Evolutionary conservation across 2,888 invertebrate genomes (phyloP), one percentile per base, ranked within the genome.

Genomic region (Nipponacmea schrenckii): DNA sequence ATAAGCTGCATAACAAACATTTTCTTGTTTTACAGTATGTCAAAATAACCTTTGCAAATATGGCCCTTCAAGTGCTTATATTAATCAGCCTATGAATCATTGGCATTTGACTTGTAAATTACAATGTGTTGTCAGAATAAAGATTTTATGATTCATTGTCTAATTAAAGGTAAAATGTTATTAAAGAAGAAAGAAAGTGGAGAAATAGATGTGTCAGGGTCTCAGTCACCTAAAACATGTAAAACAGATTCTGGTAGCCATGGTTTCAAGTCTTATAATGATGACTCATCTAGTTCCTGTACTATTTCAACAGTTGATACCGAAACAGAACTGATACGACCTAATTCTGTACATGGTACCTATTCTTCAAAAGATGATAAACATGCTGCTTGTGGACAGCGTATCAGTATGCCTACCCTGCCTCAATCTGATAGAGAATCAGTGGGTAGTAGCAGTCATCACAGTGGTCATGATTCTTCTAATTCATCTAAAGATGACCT

Each of bases 371-470:
- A 72, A 45, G 70, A 74, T 14, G 71, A 77, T 48, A 24, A 12
- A 20, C 46, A 46, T 20, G 8, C 67, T 39, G 26, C 20, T n/a
- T 17, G 39, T 15, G 20, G 66, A 14, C 48, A 64, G 63, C 71
- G 97, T 75, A 96, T 96, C 90, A 97, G 96, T 91, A 96, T 97
- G 96, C 97, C 97, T 3, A 96, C 96, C 86, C 91, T 97, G 63
- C 72, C 62, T 63, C 79, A 77, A n/a, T 79, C 80, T 12, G 84
- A 85, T 66, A 80, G 77, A 15, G 85, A 84, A 63, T 84, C 81
- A 4, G 63, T 76, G 62, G 83, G 79, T 44, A 79, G 79, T 73
- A 77, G 79, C 73, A 80, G 83, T 69, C 79, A 82, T 67, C 79
- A 80, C 48, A 85, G 83, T 67, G 83, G 82, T 68, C 82, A 82